Evolutionary conservation across 1,140 invertebrate species (phyloP).

Genomic region (Drosophila willistoni): DNA sequence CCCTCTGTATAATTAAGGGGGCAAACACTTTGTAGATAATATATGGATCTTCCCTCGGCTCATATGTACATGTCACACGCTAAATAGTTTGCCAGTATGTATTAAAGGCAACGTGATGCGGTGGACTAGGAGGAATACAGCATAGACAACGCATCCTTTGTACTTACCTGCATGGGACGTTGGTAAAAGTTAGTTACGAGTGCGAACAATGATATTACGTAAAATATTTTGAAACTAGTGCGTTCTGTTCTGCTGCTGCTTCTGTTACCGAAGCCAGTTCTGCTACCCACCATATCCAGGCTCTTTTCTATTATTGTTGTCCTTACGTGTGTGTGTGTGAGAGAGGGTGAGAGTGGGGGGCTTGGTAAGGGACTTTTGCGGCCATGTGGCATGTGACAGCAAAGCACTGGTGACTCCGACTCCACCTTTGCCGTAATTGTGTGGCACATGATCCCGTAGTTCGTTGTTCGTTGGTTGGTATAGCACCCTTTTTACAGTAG

Average conservation of each 20-base stretch:
- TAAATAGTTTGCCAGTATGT: constrained; percentile 70
- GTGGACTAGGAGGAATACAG: not conserved
- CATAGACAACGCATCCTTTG: constrained; percentile 32
- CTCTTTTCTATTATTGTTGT: constrained; percentile 14
- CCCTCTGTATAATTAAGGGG: too few relatives aligned
- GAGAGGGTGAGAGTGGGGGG: constrained; percentile 35
- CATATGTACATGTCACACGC: constrained; percentile 48
- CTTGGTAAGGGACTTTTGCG: constrained; percentile 58
- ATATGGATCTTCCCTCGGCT: constrained; percentile 41
- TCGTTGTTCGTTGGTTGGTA: constrained; percentile 26
- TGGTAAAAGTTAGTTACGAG: constrained; percentile 78
- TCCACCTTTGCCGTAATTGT: constrained; percentile 76
- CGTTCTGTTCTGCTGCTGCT: not conserved
- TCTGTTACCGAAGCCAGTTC: not conserved
- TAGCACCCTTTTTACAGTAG: constrained; percentile 56
- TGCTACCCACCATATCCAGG: constrained; percentile 19
- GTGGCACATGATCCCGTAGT: constrained; percentile 69
- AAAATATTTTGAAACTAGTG: constrained; percentile 80
- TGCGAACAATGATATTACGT: constrained; percentile 81
- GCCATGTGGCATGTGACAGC: constrained; percentile 79
- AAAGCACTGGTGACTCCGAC: constrained; percentile 66
- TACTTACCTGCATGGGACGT: constrained; percentile 47
- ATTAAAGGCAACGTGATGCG: constrained; percentile 43
- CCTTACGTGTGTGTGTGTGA: constrained; percentile 16
- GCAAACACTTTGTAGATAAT: constrained; percentile 3